Conservation (phyloP, 2,113 vertebrate species). For the Sebastes fasciatus region DNA sequence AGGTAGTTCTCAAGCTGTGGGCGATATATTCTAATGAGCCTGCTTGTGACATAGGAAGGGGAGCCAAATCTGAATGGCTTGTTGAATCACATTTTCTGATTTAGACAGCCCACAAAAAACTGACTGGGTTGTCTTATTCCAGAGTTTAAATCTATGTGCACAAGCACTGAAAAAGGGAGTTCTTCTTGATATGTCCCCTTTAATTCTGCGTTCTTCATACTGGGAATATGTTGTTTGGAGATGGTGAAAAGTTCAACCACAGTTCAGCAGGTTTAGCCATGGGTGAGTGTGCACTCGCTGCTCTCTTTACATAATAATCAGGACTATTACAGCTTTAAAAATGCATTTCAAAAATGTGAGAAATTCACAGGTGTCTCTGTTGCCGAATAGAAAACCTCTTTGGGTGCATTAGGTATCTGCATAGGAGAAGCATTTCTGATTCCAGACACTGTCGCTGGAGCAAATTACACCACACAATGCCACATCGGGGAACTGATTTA, state of each 20-base stretch:
- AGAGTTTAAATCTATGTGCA: too few relatives aligned
- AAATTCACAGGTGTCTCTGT: constrained; percentile 19
- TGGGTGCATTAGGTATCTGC: constrained; percentile 30
- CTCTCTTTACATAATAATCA: constrained; percentile 19
- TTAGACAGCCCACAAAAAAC: too few relatives aligned
- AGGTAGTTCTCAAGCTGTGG: too few relatives aligned
- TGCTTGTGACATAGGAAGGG: too few relatives aligned
- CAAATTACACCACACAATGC: constrained; percentile 25
- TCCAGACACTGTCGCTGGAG: constrained; percentile 26
- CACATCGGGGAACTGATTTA: constrained; percentile 15
- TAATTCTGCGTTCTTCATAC: not conserved
- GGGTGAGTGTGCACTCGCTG: constrained; percentile 14
- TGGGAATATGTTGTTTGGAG: not conserved
- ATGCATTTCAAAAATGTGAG: constrained; percentile 22
- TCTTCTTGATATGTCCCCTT: too few relatives aligned
- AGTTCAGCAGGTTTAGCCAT: constrained; percentile 33
- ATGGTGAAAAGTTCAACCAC: constrained; percentile 17
- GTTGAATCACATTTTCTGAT: too few relatives aligned
- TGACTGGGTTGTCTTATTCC: too few relatives aligned
- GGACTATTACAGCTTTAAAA: constrained; percentile 19
- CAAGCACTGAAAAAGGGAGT: too few relatives aligned
- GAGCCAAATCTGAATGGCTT: too few relatives aligned
- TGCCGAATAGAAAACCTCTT: constrained; percentile 20
- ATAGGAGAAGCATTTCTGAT: constrained; percentile 25
- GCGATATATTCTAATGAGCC: too few relatives aligned